phyloP scores from a whole-genome alignment of 2,797 vertebrate species.

The Trachops cirrhosus region DNA sequence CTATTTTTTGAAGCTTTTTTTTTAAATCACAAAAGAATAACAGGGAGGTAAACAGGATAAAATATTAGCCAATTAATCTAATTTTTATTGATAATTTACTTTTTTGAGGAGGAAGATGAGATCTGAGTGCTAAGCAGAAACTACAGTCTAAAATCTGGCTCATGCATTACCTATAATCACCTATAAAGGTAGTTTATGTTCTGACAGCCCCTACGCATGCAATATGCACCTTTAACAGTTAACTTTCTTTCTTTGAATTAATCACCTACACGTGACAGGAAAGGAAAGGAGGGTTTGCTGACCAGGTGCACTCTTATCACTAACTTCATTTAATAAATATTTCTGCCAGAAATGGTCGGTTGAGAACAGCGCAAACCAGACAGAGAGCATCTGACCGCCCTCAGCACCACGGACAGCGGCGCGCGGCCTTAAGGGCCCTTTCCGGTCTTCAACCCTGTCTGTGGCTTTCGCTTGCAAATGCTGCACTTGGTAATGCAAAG shows the following conservation, averaged over 20 bases:
- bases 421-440: neutral
- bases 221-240: neutral
- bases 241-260: neutral
- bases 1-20: neutral
- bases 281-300: neutral
- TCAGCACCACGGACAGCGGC: neutral
- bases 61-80: neutral
- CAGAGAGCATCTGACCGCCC: neutral
- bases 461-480: accelerated
- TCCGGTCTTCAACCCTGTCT: neutral
- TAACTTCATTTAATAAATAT: neutral
- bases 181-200: neutral
- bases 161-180: no score
- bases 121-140: neutral
- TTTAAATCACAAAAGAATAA: neutral
- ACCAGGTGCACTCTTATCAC: neutral
- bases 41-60: neutral
- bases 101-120: neutral
- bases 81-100: neutral
- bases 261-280: neutral
- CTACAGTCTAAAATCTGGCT: neutral
- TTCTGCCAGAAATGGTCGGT: neutral
- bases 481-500: neutral
- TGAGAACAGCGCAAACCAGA: neutral
- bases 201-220: neutral